These are phyloP conservation scores for Drosophila subsilvestris DNA, from an alignment of 2,888 invertebrate genomes.

Conservation along the genomic window DNA sequence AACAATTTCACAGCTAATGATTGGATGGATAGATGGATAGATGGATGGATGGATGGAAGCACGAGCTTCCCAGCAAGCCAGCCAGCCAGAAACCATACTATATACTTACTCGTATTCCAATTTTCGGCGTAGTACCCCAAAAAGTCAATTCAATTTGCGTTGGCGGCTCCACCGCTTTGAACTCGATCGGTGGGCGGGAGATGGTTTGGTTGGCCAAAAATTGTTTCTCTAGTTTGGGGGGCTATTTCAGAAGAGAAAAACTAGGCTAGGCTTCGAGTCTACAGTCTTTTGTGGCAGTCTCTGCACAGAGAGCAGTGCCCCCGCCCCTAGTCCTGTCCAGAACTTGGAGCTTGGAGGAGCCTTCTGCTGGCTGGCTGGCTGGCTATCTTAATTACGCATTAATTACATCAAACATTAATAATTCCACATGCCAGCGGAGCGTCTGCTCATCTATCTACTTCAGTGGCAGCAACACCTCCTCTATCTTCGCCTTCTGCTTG, in stretches of 20 bases:
- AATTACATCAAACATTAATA: conserved; percentile 81
- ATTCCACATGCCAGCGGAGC: conserved; percentile 54
- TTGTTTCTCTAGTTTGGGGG: conserved; percentile 25
- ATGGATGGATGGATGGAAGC: conserved; percentile 22
- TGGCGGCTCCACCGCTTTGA: conserved; percentile 71
- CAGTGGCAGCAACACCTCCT: conserved; percentile 73
- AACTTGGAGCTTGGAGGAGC: conserved; percentile 30
- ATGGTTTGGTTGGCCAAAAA: conserved; percentile 25
- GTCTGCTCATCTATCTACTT: conserved; percentile 70
- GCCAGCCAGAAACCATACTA: conserved; percentile 6
- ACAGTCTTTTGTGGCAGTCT: neutral
- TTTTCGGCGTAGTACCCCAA: conserved; percentile 3
- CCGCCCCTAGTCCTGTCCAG: conserved; percentile 13
- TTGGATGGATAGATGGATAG: conserved; percentile 29
- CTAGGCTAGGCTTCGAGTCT: conserved; percentile 28
- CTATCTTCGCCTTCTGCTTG: conserved; percentile 24
- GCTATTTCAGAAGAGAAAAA: conserved; percentile 24
- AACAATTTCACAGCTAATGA: conserved; percentile 60
- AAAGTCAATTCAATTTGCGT: conserved; percentile 65
- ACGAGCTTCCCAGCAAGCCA: conserved; percentile 36
- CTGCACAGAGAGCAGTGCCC: conserved; percentile 8
- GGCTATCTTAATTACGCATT: conserved; percentile 80
- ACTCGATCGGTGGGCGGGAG: conserved; percentile 53
- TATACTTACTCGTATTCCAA: conserved; percentile 21
- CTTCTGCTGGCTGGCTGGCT: conserved; percentile 29